Evolutionary conservation across 2,113 vertebrate genomes (phyloP).

Genomic region (Pachyramphus minor): DNA sequence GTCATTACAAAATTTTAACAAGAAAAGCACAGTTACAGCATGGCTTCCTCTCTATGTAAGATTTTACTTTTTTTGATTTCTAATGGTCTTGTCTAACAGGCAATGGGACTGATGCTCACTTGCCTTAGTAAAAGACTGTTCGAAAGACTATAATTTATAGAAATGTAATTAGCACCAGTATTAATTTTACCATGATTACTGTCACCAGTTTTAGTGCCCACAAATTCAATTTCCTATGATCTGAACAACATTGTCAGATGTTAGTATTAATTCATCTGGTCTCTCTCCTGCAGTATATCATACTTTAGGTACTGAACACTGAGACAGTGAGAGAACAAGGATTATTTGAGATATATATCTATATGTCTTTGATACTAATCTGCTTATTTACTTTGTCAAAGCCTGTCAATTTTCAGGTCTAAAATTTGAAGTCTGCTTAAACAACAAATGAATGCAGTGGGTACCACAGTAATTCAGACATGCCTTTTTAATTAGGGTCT

Average conservation of each 20-base stretch:
- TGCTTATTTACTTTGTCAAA: not conserved
- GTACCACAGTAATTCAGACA: not conserved
- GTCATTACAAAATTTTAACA: not conserved
- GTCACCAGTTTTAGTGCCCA: slow-evolving; percentile 51
- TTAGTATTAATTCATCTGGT: not conserved
- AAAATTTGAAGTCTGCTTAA: not conserved
- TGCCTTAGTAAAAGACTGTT: slow-evolving; percentile 55
- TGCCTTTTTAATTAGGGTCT: not conserved
- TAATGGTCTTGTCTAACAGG: not conserved
- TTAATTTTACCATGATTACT: slow-evolving; percentile 67
- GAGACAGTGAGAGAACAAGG: not conserved
- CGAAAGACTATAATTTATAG: slow-evolving; percentile 65
- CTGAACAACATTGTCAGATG: slow-evolving; percentile 20
- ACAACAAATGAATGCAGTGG: not conserved
- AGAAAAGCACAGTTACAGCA: not conserved
- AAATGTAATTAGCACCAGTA: slow-evolving; percentile 60
- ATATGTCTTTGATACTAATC: slow-evolving; percentile 34
- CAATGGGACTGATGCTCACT: not conserved
- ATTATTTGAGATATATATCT: not conserved
- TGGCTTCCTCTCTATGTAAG: not conserved
- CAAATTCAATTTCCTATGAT: slow-evolving; percentile 29
- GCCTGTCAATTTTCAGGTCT: not conserved
- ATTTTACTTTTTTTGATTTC: slow-evolving; percentile 45
- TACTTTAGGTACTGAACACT: not conserved
- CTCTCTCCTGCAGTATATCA: not conserved